Conservation (phyloP, 1,140 invertebrate species). For the Bombus affinis region DNA sequence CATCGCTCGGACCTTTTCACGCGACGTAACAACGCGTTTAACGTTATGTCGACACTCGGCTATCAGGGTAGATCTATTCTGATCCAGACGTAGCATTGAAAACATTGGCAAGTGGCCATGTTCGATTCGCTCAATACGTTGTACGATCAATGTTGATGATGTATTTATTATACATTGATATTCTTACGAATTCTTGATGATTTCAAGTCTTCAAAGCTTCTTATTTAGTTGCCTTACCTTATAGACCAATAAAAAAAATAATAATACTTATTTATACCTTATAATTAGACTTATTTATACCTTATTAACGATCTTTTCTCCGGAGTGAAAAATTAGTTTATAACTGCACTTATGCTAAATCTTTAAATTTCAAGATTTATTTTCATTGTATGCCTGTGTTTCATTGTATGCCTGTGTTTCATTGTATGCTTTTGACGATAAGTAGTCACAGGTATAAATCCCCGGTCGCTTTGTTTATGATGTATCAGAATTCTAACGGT, state of each 20-base stretch:
- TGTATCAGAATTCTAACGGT: slow-evolving; percentile 26
- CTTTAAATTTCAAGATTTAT: neutral
- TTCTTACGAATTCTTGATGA: neutral
- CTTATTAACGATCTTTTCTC: neutral
- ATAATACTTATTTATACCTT: neutral
- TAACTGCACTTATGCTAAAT: neutral
- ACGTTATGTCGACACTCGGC: neutral
- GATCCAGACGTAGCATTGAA: slow-evolving; percentile 17
- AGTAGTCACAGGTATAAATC: neutral
- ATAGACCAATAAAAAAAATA: neutral
- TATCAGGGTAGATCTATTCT: neutral
- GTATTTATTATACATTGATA: neutral
- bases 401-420: neutral
- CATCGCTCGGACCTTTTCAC: no score
- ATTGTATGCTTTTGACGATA: neutral
- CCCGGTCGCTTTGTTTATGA: neutral
- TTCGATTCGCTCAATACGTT: neutral
- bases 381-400: no score
- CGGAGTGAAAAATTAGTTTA: neutral
- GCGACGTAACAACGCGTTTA: neutral
- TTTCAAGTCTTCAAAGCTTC: neutral
- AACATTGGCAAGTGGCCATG: slow-evolving; percentile 19
- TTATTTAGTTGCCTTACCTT: neutral
- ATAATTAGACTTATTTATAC: neutral
- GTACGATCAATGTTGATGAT: neutral